These are phyloP conservation scores for Adela reaumurella DNA, from an alignment of 2,888 invertebrate species.

Conservation along the genomic window DNA sequence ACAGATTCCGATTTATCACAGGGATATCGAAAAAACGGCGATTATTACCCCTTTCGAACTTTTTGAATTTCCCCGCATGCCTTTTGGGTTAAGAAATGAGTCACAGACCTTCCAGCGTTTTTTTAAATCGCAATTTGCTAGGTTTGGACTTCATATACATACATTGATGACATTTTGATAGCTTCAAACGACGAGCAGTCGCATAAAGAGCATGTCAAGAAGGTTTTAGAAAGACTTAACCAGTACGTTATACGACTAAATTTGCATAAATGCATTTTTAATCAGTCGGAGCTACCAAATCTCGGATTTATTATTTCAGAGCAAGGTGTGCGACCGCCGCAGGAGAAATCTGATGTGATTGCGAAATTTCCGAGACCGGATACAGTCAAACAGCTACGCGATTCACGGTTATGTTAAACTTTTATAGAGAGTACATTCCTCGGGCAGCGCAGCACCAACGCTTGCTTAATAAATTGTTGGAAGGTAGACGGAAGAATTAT, in stretches of 20 bases:
- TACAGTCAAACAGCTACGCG: slow-evolving; percentile 1
- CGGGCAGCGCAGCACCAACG: too few relatives aligned
- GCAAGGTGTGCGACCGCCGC: slow-evolving; percentile 5
- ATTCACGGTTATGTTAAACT: slow-evolving; percentile 2
- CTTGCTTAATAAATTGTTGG: too few relatives aligned
- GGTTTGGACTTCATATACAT: slow-evolving; percentile 16
- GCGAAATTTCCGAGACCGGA: slow-evolving; percentile 2
- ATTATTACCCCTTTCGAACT: slow-evolving; percentile 20
- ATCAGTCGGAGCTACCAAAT: slow-evolving; percentile 3
- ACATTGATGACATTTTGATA: slow-evolving; percentile 20
- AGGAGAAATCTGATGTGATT: slow-evolving; percentile 3
- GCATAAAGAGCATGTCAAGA: slow-evolving; percentile 9
- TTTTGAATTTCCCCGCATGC: slow-evolving; percentile 19
- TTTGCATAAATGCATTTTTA: slow-evolving; percentile 7
- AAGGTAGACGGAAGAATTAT: not conserved
- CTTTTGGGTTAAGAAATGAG: slow-evolving; percentile 20
- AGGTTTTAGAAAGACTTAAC: slow-evolving; percentile 10
- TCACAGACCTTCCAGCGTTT: slow-evolving; percentile 18
- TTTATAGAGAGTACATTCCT: too few relatives aligned
- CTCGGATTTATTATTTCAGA: slow-evolving; percentile 6
- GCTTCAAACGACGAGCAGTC: slow-evolving; percentile 8
- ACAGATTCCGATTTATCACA: slow-evolving; percentile 21
- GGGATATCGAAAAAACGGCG: slow-evolving; percentile 23
- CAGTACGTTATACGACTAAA: slow-evolving; percentile 9
- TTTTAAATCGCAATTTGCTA: slow-evolving; percentile 13